Conservation (phyloP, 2,113 vertebrate species). For the Petrocephalus microphthalmus region DNA sequence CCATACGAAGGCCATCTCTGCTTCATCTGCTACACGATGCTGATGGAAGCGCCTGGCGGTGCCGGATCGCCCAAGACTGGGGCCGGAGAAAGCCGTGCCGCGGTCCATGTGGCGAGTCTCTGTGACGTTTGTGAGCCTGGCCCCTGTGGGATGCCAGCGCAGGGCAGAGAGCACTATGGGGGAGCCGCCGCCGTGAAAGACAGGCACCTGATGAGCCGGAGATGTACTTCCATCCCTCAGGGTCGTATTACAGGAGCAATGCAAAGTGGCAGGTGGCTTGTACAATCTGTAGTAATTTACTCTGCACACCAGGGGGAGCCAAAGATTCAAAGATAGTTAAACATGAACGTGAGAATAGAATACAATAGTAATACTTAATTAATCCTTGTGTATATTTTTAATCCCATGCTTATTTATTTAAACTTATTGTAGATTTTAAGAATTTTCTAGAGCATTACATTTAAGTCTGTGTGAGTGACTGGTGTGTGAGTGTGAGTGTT, state of each 20-base stretch:
- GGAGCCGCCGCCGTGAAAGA: background rate
- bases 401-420: background rate
- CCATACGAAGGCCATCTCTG: background rate
- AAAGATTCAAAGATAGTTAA: background rate
- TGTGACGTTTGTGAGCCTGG: background rate
- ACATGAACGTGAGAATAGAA: background rate
- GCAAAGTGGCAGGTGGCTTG: too few relatives aligned
- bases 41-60: background rate
- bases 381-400: background rate
- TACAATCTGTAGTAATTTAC: background rate
- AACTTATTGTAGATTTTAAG: background rate
- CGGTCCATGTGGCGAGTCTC: background rate
- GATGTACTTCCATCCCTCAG: too few relatives aligned
- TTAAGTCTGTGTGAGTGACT: too few relatives aligned
- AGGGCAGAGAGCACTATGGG: background rate
- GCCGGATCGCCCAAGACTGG: background rate
- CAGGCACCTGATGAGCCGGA: background rate
- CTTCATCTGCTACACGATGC: background rate
- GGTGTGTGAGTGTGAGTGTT: too few relatives aligned
- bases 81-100: background rate
- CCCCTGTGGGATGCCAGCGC: background rate
- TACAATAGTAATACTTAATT: background rate
- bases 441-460: background rate
- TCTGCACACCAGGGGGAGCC: conserved; percentile 17
- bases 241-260: too few relatives aligned